Evolutionary conservation across 2,113 vertebrate species (phyloP).

Genomic region (Eulemur rufifrons): DNA sequence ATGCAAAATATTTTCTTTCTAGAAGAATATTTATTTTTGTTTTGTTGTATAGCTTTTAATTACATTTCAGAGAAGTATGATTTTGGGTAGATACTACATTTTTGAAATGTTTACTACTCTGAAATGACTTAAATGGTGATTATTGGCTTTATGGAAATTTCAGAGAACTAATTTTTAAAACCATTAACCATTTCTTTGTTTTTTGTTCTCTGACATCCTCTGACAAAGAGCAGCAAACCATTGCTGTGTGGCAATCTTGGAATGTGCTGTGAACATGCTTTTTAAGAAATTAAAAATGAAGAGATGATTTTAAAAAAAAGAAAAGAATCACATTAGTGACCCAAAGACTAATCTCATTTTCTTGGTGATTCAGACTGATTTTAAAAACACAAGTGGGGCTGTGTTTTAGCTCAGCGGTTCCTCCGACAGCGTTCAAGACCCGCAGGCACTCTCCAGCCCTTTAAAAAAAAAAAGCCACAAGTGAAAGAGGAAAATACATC

Average conservation of each 20-base stretch:
- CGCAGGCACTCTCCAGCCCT: too few relatives aligned
- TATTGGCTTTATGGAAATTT: constrained; percentile 60
- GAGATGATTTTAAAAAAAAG: constrained; percentile 57
- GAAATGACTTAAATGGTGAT: constrained; percentile 52
- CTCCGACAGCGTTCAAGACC: too few relatives aligned
- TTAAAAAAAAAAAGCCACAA: not conserved
- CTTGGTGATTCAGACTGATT: not conserved
- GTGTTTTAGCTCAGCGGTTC: too few relatives aligned
- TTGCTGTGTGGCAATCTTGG: constrained; percentile 72
- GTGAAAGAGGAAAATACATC: not conserved
- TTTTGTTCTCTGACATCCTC: constrained; percentile 64
- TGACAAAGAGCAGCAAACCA: constrained; percentile 59
- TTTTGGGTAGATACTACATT: constrained; percentile 20
- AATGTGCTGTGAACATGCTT: constrained; percentile 78
- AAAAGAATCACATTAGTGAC: not conserved
- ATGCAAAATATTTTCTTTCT: constrained; percentile 49
- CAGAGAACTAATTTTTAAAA: constrained; percentile 67
- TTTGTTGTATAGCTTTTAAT: constrained; percentile 58
- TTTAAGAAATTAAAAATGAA: constrained; percentile 75
- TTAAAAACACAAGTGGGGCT: not conserved
- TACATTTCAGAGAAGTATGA: constrained; percentile 38
- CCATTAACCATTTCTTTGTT: constrained; percentile 52
- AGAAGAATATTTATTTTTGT: constrained; percentile 63
- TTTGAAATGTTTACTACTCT: constrained; percentile 60
- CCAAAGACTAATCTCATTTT: constrained; percentile 8